phyloP scores from a whole-genome alignment of 2,888 invertebrate genomes.

The Erebia palarica region DNA sequence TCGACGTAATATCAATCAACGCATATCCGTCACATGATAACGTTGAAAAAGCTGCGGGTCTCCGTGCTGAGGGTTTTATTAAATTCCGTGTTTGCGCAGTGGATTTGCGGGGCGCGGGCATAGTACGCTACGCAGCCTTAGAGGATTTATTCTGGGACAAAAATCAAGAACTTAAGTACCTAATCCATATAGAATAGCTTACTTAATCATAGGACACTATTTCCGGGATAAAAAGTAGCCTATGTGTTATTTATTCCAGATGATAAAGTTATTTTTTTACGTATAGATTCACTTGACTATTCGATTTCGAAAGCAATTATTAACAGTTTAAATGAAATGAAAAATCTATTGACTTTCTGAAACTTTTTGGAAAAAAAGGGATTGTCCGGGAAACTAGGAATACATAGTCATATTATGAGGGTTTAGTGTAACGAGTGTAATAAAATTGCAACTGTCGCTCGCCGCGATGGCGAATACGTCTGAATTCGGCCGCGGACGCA shows the following conservation, averaged over 20 bases:
- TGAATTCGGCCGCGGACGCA: slow-evolving; percentile 8
- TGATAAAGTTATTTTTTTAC: no score
- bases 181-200: no score
- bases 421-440: slow-evolving; percentile 28
- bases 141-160: background rate
- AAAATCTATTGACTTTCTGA: no score
- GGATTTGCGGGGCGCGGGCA: slow-evolving; percentile 29
- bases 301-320: no score
- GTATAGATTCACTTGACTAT: no score
- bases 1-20: no score
- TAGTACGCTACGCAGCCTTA: background rate
- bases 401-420: slow-evolving; percentile 15
- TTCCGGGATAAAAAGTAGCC: no score
- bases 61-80: slow-evolving; percentile 42
- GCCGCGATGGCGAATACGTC: slow-evolving; percentile 8
- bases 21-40: slow-evolving; percentile 22
- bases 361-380: no score
- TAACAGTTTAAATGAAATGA: no score
- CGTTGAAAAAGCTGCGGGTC: slow-evolving; percentile 37
- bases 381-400: background rate
- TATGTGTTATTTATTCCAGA: no score
- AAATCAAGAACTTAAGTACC: background rate
- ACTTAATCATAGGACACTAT: no score
- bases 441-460: slow-evolving; percentile 35
- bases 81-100: slow-evolving; percentile 43